Conservation (phyloP, 2,888 invertebrate species). For the Hemistola chrysoprasaria region DNA sequence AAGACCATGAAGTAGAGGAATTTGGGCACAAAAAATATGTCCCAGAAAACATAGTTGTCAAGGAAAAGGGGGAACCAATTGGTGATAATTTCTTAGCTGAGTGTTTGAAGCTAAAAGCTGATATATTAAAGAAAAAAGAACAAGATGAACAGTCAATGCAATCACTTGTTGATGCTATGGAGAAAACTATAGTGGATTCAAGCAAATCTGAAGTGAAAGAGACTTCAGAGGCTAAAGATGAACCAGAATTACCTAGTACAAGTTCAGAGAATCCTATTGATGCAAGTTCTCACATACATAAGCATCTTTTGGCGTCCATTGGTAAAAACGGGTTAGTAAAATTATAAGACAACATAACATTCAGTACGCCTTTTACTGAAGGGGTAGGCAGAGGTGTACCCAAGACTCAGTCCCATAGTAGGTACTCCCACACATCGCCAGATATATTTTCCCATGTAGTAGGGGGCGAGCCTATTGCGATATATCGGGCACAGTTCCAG, state of each 20-base stretch:
- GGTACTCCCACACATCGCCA: too few relatives aligned
- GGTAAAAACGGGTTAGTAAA: conserved; percentile 83
- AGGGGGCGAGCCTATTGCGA: too few relatives aligned
- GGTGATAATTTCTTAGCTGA: conserved; percentile 61
- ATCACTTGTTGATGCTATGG: conserved; percentile 61
- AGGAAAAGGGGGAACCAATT: conserved; percentile 43
- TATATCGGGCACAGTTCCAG: too few relatives aligned
- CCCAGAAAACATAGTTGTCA: conserved; percentile 61
- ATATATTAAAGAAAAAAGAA: conserved; percentile 58
- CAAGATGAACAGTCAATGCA: conserved; percentile 55
- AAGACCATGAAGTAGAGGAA: conserved; percentile 66
- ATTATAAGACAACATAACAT: not conserved
- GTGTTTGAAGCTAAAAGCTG: conserved; percentile 64
- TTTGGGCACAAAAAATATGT: conserved; percentile 76
- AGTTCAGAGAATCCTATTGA: conserved; percentile 13
- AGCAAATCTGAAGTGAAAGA: conserved; percentile 15
- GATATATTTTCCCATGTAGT: too few relatives aligned
- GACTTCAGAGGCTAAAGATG: not conserved
- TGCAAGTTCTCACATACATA: conserved; percentile 54
- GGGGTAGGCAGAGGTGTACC: too few relatives aligned
- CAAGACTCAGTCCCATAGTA: too few relatives aligned
- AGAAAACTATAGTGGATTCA: conserved; percentile 54
- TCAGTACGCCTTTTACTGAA: too few relatives aligned
- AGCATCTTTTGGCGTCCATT: conserved; percentile 85
- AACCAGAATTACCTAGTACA: not conserved